phyloP scores from a whole-genome alignment of 2,888 invertebrate genomes.

The Chrysolina oricalcia region DNA sequence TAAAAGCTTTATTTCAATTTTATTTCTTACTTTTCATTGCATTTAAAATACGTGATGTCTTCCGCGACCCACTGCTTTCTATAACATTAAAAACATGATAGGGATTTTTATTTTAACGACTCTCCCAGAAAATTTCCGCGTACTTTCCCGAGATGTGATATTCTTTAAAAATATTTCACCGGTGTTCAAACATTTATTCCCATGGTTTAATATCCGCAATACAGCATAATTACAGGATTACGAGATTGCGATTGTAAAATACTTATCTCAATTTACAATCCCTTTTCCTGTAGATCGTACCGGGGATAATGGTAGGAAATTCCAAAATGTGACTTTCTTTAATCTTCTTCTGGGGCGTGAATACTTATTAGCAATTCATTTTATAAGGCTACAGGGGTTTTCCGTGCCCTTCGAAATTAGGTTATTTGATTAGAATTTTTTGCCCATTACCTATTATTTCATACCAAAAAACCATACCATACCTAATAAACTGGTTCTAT shows the following conservation, averaged over 20 bases:
- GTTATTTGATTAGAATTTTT: background rate
- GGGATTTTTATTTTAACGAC: too few species aligned
- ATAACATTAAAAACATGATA: too few species aligned
- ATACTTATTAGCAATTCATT: background rate
- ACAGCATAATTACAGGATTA: conserved; percentile 18
- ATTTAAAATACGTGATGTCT: too few species aligned
- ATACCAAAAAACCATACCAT: too few species aligned
- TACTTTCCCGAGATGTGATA: background rate
- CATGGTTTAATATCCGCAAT: conserved; percentile 6
- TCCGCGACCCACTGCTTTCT: too few species aligned
- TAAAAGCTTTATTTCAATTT: too few species aligned
- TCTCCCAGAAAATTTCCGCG: too few species aligned
- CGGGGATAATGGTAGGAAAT: background rate
- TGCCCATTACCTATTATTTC: too few species aligned
- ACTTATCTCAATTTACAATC: conserved; percentile 29
- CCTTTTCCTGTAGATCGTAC: background rate
- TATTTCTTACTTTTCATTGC: too few species aligned
- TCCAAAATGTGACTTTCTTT: conserved; percentile 2
- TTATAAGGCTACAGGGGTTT: background rate
- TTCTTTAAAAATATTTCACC: background rate
- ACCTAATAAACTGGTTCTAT: too few species aligned
- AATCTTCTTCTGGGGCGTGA: background rate
- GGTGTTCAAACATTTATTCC: background rate
- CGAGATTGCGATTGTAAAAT: conserved; percentile 30
- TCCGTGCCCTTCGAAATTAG: background rate